Percentiles rank a stretch among this genome's conserved stretches.
Evolutionary conservation across 1,140 invertebrate genomes (phyloP).

Genomic region (Helicorthomorpha holstii): DNA sequence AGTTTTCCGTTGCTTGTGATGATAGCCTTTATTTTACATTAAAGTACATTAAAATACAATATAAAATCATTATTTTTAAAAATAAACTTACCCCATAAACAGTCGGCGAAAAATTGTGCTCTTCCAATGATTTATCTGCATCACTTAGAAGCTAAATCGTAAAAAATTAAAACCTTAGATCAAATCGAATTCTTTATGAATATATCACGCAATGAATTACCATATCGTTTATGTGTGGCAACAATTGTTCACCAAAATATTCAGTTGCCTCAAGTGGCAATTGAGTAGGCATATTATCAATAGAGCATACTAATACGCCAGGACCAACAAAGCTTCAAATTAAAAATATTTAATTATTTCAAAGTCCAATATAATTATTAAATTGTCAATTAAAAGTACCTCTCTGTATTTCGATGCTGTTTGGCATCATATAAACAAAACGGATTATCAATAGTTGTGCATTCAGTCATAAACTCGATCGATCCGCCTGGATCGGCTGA

Average conservation of each 20-base stretch:
- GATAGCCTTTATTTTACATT: constrained; percentile 48
- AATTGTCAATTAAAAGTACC: constrained; percentile 26
- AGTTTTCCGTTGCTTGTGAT: constrained; percentile 88
- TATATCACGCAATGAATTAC: constrained; percentile 19
- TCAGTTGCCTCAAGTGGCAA: constrained; percentile 92
- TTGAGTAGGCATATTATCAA: constrained; percentile 99
- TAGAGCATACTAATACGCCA: constrained; percentile 93
- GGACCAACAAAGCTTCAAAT: constrained; percentile 68
- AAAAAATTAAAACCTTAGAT: constrained; percentile 11
- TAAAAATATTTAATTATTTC: constrained; percentile 2
- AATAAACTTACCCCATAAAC: constrained; percentile 57
- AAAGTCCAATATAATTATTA: not conserved
- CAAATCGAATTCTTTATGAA: constrained; percentile 1
- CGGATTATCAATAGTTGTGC: constrained; percentile 96
- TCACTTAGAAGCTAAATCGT: constrained; percentile 56
- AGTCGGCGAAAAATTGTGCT: constrained; percentile 54
- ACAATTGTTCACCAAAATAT: constrained; percentile 85
- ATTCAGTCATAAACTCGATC: constrained; percentile 99
- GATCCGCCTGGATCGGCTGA: constrained; percentile 97
- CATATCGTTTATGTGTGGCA: constrained; percentile 78
- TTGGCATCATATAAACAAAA: constrained; percentile 98
- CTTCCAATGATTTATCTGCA: constrained; percentile 60
- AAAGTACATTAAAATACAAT: not conserved
- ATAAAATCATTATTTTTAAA: not conserved
- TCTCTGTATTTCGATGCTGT: constrained; percentile 89